Conservation (phyloP, 2,797 vertebrate species). For the Sebastolobus alascanus region DNA sequence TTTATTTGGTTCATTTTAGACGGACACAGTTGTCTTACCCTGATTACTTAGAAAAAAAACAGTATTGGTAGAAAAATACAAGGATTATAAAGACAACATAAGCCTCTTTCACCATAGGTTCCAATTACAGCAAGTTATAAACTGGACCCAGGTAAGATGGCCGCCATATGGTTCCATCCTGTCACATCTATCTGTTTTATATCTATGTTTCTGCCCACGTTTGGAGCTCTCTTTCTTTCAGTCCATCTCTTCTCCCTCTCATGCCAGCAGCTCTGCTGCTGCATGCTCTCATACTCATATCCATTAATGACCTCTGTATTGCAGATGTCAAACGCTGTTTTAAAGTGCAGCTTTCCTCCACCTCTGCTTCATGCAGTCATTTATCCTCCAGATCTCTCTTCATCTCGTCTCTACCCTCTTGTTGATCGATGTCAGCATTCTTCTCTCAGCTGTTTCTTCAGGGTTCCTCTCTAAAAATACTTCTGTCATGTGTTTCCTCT, state of each 20-base stretch:
- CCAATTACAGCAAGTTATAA: no score
- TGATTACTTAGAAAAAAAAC: no score
- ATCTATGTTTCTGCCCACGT: neutral
- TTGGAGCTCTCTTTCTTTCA: neutral
- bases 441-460: conserved; percentile 20
- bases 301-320: neutral
- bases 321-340: conserved; percentile 10
- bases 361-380: conserved; percentile 9
- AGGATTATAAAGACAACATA: no score
- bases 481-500: no score
- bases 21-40: no score
- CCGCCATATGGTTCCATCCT: no score
- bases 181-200: no score
- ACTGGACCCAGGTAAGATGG: no score
- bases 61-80: no score
- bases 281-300: neutral
- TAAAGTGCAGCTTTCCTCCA: neutral
- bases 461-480: conserved; percentile 1
- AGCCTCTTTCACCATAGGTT: no score
- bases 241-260: neutral
- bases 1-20: no score
- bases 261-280: neutral
- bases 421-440: conserved; percentile 26
- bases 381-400: conserved; percentile 11
- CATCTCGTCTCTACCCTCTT: neutral